Conservation (phyloP, 2,797 vertebrate genomes). For the Sebastes matsubarae region DNA sequence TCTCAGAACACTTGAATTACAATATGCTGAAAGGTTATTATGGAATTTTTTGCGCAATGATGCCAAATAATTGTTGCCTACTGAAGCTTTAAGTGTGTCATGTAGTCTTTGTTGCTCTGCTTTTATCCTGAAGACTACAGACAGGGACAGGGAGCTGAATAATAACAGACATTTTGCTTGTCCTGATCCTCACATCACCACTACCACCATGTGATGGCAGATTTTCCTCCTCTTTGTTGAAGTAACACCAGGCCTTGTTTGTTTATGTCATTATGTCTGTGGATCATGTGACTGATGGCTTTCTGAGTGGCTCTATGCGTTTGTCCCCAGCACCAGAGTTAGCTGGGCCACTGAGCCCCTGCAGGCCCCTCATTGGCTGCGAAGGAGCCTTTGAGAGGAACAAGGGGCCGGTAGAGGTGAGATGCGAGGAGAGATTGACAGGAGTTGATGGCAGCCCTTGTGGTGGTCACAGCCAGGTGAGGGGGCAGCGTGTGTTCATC, state of each 20-base stretch:
- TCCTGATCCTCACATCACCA: neutral
- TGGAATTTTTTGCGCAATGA: too few relatives aligned
- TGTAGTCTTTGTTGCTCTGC: neutral
- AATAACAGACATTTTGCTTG: neutral
- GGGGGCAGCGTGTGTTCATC: slow-evolving; percentile 53
- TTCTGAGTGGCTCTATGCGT: slow-evolving; percentile 32
- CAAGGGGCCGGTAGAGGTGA: slow-evolving; percentile 41
- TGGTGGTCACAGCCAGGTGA: slow-evolving; percentile 76
- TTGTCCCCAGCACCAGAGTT: slow-evolving; percentile 21
- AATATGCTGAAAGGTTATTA: too few relatives aligned
- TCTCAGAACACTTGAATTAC: too few relatives aligned
- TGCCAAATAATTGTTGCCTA: too few relatives aligned
- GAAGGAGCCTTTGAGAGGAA: slow-evolving; percentile 46
- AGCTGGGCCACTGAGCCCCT: neutral
- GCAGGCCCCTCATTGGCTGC: slow-evolving; percentile 30
- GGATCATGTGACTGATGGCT: slow-evolving; percentile 59
- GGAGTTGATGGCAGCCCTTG: slow-evolving; percentile 35
- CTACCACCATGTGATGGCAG: slow-evolving; percentile 10
- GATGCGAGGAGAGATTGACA: slow-evolving; percentile 65
- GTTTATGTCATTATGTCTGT: slow-evolving; percentile 47
- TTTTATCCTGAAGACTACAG: neutral
- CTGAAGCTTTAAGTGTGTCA: neutral
- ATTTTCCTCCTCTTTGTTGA: slow-evolving; percentile 25
- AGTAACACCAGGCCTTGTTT: slow-evolving; percentile 55
- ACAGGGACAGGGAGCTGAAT: neutral